phyloP scores from a whole-genome alignment of 2,888 invertebrate genomes.

The Stenodera caucasica region DNA sequence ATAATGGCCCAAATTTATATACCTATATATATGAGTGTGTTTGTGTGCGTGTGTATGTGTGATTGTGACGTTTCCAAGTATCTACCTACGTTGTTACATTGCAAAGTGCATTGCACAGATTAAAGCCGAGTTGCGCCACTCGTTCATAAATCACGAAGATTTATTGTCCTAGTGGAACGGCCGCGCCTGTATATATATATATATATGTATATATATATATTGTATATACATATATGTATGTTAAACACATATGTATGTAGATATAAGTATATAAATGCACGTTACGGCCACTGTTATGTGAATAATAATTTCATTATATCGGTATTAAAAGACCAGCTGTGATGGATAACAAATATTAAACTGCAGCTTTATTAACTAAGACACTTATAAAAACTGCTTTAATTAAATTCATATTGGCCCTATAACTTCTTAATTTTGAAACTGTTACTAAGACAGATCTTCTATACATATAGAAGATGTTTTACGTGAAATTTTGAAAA shows the following conservation, averaged over 20 bases:
- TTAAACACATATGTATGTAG: no score
- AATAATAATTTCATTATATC: slow-evolving; percentile 47
- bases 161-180: slow-evolving; percentile 40
- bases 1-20: no score
- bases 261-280: no score
- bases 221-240: no score
- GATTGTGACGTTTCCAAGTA: slow-evolving; percentile 27
- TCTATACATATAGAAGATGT: no score
- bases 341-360: slow-evolving; percentile 40
- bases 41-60: background rate
- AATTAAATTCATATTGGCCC: slow-evolving; percentile 20
- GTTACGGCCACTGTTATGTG: slow-evolving; percentile 41
- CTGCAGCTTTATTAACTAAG: slow-evolving; percentile 35
- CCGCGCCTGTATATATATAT: slow-evolving; percentile 41
- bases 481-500: no score
- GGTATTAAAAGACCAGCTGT: slow-evolving; percentile 45
- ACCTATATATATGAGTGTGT: no score
- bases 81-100: slow-evolving; percentile 24
- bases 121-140: slow-evolving; percentile 39
- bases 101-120: slow-evolving; percentile 44
- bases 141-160: slow-evolving; percentile 44
- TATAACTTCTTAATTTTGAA: background rate
- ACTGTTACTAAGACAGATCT: no score
- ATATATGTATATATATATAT: no score
- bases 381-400: slow-evolving; percentile 19